Base-by-base conservation (phyloP, 2,113 vertebrate species). In the Brachionichthys hirsutus region DNA sequence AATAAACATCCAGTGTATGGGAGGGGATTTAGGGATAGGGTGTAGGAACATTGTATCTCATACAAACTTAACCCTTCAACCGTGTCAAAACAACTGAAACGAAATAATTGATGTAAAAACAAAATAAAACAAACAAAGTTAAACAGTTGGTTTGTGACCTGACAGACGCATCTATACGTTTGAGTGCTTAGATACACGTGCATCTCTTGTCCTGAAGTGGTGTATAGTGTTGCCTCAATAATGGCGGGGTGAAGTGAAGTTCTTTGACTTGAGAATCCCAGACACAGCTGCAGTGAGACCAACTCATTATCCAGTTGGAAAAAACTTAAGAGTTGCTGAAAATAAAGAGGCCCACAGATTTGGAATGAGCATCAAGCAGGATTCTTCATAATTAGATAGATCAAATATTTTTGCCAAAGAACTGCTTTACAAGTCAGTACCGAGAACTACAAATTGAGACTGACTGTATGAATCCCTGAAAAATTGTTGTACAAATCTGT, bases 371-470 rank as follows among this genome's bases (percentile, higher is more conserved):
- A 73, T 48, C 66, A 49, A 83, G 80, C 73, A 85, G 77, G 66
- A 85, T 72, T 80, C 73, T 63, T 73, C 68, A 61, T 12, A 40
- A 76, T 82, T 82, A 74, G 60, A 68, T 77, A 80, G 73, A 85
- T 86, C 87, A 79, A 71, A 87, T 78, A 77, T 38, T 30, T 85
- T 85, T 82, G 84, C 85, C 87, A 89, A 88, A 88, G 88, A 89
- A 84, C 79, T 87, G 81, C 76, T 85, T 85, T 74, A 87, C 79
- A 86, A 86, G 82, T 81, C 84, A 80, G 83, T 72, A 82, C 67
- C 72, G 75, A 83, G 83, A 86, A 79, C 73, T 78, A 79, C 78
- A 64, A 77, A 86, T 83, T 83, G 76, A 88, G 78, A 78, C 73
- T 62, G 69, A 86, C 78, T 80, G 69, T 82, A 82, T 78, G 58